These are phyloP conservation scores for Hemicentrotus pulcherrimus DNA, from an alignment of 35 echinoderm and acorn worm species.

Conservation along the genomic window DNA sequence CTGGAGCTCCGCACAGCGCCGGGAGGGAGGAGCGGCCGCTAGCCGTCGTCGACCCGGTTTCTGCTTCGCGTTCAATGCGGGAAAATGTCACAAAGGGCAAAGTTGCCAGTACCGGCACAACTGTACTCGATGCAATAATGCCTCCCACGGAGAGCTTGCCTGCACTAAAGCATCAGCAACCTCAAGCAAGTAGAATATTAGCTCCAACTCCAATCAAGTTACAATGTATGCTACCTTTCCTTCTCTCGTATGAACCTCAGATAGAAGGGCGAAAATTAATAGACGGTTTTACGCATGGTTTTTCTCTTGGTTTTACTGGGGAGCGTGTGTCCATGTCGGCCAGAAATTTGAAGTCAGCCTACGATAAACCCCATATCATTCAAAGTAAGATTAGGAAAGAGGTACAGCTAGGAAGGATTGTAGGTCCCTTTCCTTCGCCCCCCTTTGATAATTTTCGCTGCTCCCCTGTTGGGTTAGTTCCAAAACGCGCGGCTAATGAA, in stretches of 20 bases:
- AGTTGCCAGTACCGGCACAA: background rate
- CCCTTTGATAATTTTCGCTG: too few species aligned
- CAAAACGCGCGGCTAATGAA: constrained; percentile 32
- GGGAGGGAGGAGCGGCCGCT: background rate
- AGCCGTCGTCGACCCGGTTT: background rate
- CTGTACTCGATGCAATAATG: background rate
- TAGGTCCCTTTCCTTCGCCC: too few species aligned
- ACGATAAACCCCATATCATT: background rate
- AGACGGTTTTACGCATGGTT: constrained; percentile 15
- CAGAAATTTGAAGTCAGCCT: constrained; percentile 23
- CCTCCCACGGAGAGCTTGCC: background rate
- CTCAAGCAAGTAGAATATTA: background rate
- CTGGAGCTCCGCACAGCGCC: background rate
- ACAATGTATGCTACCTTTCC: background rate
- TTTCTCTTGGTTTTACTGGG: constrained; percentile 2
- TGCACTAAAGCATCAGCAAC: background rate
- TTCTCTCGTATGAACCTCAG: background rate
- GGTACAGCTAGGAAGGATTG: too few species aligned
- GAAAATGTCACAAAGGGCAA: background rate
- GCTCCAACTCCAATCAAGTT: background rate
- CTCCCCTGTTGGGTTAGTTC: constrained; percentile 42
- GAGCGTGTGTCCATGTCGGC: background rate
- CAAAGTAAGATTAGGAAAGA: too few species aligned
- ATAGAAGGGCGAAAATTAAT: background rate
- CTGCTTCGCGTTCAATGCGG: background rate